Evolutionary conservation across 2,888 invertebrate species (phyloP).

Genomic region (Alitta virens): DNA sequence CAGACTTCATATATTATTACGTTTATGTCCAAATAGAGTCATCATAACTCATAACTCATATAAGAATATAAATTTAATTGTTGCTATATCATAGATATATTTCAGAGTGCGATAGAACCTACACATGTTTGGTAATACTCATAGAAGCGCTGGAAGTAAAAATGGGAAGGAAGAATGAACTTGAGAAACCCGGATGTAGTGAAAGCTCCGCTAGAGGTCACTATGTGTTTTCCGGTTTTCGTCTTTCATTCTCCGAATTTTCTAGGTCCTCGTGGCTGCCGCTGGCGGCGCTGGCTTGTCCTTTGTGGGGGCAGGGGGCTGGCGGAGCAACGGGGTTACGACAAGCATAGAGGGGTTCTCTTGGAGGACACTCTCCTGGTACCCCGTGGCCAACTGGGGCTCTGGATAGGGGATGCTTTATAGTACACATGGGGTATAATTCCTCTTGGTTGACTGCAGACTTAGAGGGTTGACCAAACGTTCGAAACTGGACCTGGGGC

Average conservation of each 20-base stretch:
- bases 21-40: too few species aligned
- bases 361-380: constrained; percentile 5
- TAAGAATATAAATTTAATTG: too few species aligned
- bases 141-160: too few species aligned
- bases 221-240: not conserved
- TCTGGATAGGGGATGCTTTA: not conserved
- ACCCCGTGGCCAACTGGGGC: not conserved
- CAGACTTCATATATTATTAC: too few species aligned
- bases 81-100: too few species aligned
- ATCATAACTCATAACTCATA: too few species aligned
- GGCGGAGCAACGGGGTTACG: not conserved
- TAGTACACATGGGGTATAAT: not conserved
- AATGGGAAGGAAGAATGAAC: too few species aligned
- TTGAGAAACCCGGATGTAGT: too few species aligned
- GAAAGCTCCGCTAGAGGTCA: too few species aligned
- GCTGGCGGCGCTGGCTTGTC: not conserved
- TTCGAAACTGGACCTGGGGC: not conserved
- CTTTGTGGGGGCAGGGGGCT: not conserved
- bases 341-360: not conserved
- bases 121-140: too few species aligned
- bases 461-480: not conserved
- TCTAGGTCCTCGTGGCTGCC: not conserved
- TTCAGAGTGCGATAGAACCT: too few species aligned
- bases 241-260: not conserved
- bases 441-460: not conserved